Evolutionary conservation across 1,140 invertebrate genomes (phyloP).

Genomic region (Manduca sexta): DNA sequence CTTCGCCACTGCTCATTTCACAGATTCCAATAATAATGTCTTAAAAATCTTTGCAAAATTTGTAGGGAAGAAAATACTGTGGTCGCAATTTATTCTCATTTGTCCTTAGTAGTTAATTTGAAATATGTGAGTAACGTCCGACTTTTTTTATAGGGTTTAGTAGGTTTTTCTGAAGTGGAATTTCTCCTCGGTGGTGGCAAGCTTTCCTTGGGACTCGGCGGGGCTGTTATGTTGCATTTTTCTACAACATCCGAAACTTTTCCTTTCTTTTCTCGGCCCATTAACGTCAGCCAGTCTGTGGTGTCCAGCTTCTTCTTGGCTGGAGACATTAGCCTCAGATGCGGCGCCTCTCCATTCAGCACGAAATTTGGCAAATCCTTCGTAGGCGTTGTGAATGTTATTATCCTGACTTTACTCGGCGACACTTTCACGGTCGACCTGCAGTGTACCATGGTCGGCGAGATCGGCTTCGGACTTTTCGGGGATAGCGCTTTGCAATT

Average conservation of each 20-base stretch:
- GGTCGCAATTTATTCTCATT: not conserved
- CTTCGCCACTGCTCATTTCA: too few relatives aligned
- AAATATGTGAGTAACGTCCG: constrained; percentile 56
- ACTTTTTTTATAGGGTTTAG: constrained; percentile 32
- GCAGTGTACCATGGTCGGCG: constrained; percentile 14
- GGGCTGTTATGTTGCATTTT: constrained; percentile 70
- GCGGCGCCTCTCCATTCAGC: constrained; percentile 82
- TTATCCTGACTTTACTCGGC: constrained; percentile 36
- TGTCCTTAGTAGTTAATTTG: constrained; percentile 29
- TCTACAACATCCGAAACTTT: constrained; percentile 17
- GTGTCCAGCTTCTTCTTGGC: constrained; percentile 78
- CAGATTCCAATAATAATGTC: too few relatives aligned
- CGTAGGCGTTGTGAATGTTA: constrained; percentile 76
- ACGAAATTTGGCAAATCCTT: constrained; percentile 85
- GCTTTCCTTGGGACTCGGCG: constrained; percentile 75
- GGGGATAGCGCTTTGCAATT: constrained; percentile 36
- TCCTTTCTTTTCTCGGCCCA: constrained; percentile 75
- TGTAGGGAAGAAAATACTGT: not conserved
- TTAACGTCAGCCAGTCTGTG: constrained; percentile 82
- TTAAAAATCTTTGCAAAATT: too few relatives aligned
- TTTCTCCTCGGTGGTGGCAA: constrained; percentile 64
- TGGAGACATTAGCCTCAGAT: constrained; percentile 80
- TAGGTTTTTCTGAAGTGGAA: constrained; percentile 43
- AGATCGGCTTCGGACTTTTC: constrained; percentile 27
- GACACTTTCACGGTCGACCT: constrained; percentile 31